Conservation (phyloP, 2,797 vertebrate genomes). For the Cynopterus sphinx region DNA sequence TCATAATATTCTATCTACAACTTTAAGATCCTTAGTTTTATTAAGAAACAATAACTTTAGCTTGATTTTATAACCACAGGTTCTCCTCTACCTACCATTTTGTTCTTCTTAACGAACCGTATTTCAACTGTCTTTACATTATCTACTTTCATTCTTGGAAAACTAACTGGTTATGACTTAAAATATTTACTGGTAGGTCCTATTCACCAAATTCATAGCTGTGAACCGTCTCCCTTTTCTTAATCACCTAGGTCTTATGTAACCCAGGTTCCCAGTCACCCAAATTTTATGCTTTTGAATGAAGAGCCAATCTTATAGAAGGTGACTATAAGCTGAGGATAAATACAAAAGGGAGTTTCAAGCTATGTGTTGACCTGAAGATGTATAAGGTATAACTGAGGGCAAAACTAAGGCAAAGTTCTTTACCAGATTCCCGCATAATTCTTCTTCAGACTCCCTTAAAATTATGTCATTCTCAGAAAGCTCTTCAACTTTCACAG, state of each 20-base stretch:
- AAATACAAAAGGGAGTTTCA: neutral
- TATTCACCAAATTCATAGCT: neutral
- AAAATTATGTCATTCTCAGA: neutral
- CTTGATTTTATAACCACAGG: neutral
- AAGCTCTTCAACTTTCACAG: neutral
- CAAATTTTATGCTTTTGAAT: neutral
- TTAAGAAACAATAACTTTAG: neutral
- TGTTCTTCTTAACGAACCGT: neutral
- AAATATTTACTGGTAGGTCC: neutral
- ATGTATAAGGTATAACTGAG: neutral
- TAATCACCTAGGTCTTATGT: neutral
- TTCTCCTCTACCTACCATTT: neutral
- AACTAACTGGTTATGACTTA: neutral
- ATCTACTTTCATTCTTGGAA: neutral
- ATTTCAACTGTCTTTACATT: neutral
- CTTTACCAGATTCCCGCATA: neutral
- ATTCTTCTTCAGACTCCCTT: neutral
- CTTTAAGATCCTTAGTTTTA: neutral
- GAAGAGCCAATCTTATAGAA: neutral
- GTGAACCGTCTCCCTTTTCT: neutral
- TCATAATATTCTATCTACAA: neutral
- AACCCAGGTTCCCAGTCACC: neutral
- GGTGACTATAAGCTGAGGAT: neutral
- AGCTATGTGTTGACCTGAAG: neutral
- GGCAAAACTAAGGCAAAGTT: neutral